phyloP scores from a whole-genome alignment of 2,113 vertebrate species.

The Syngnathus floridae region DNA sequence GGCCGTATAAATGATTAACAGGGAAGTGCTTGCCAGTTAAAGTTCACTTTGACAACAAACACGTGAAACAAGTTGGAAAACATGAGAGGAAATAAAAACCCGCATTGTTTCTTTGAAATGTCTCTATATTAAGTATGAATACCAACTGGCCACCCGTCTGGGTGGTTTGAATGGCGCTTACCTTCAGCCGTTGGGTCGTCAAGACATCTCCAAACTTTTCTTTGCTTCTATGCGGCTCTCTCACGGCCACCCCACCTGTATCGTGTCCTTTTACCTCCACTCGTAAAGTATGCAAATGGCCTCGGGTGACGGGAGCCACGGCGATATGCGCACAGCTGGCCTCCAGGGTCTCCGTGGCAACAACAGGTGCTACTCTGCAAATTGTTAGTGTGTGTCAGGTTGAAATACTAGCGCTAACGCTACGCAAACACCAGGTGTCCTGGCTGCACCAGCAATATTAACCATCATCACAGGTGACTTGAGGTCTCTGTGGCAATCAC shows the following conservation, averaged over 20 bases:
- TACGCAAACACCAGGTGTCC: not conserved
- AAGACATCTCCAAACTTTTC: not conserved
- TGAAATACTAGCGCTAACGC: not conserved
- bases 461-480: not conserved
- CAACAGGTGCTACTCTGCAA: not conserved
- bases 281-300: slow-evolving; percentile 71
- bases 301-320: slow-evolving; percentile 50
- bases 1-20: not conserved
- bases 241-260: slow-evolving; percentile 11
- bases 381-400: not conserved
- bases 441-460: not conserved
- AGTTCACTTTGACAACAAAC: slow-evolving; percentile 2
- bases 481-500: not conserved
- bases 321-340: slow-evolving; percentile 46
- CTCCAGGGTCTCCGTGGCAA: not conserved
- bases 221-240: not conserved
- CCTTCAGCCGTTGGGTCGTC: not conserved
- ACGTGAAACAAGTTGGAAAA: not conserved
- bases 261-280: slow-evolving; percentile 43
- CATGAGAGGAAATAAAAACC: not conserved
- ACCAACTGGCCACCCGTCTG: not conserved
- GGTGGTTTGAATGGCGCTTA: not conserved
- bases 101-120: not conserved
- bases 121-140: not conserved
- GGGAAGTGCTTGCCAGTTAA: not conserved